Base-by-base conservation (phyloP, 2,113 vertebrate genomes). In the Rhea americana region DNA sequence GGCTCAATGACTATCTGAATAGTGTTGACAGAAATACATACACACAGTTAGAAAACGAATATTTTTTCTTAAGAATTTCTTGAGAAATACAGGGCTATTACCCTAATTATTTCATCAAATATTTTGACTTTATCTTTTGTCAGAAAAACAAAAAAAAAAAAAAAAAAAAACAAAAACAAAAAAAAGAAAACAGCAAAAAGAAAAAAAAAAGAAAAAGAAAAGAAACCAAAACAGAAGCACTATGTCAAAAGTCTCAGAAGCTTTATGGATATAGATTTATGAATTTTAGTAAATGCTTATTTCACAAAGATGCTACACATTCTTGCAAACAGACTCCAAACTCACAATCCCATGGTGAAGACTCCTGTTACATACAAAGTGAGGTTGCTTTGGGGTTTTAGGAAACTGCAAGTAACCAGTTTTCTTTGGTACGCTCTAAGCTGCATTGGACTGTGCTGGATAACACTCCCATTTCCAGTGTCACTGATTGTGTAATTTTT, bases 311-410 rank as follows among this genome's bases (percentile, higher is more conserved):
- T 61, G 3, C 28, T 32, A 53, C 47, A 70, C 21, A 30, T 63
- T 17, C 21, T 68, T n/a, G 50, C n/a, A 13, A 66, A 1, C 1
- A 4, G 35, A 4, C 11, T 85, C 25, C 15, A 73, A 0, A 3
- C 3, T 61, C 41, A 26, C 13, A 55, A 13, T 71, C 26, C 13
- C 13, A 13, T 80, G 13, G 8, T 77, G 32, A 66, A 58, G 4
- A 6, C 30, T 48, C 43, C 1, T 1, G 19, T 20, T 66, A 77
- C 65, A 21, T 7, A 35, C 18, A 56, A 24, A 32, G 12, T 5
- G 56, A n/a, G 10, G 7, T 7, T 70, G 28, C 3, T 24, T 72
- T 45, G 15, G 32, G 20, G 15, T 26, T 16, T 51, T 43, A 47
- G 21, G 41, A 89, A 77, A 66, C 14, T 37, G 19, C 47, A 5